A percentile compares a stretch with the other conserved stretches of the same genome.
These are phyloP conservation scores for Rhopalosiphum nymphaeae DNA, from an alignment of 2,888 invertebrate species.

Conservation along the genomic window DNA sequence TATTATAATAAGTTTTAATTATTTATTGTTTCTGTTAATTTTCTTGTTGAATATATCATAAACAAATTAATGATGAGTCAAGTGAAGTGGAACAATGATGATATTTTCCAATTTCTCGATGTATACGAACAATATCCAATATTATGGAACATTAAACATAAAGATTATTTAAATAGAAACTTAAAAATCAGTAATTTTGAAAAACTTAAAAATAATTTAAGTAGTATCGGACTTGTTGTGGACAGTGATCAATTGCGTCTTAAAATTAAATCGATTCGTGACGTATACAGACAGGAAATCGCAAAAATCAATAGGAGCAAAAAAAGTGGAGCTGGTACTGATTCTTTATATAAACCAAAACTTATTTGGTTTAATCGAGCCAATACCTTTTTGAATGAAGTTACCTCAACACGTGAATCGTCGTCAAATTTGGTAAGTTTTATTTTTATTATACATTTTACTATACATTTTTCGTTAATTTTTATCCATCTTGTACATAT, in stretches of 20 bases:
- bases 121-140: slow-evolving; percentile 17
- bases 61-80: slow-evolving; percentile 11
- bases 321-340: slow-evolving; percentile 33
- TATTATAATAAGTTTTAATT: slow-evolving; percentile 5
- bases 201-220: slow-evolving; percentile 54
- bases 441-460: slow-evolving; percentile 24
- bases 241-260: slow-evolving; percentile 39
- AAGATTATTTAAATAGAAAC: slow-evolving; percentile 55
- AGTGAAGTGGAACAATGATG: slow-evolving; percentile 26
- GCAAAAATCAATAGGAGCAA: slow-evolving; percentile 44
- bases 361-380: slow-evolving; percentile 41
- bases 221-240: slow-evolving; percentile 43
- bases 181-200: slow-evolving; percentile 45
- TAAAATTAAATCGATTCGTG: slow-evolving; percentile 59
- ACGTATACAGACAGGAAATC: slow-evolving; percentile 46
- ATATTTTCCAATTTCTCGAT: slow-evolving; percentile 35
- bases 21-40: slow-evolving; percentile 43
- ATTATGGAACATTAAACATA: slow-evolving; percentile 33
- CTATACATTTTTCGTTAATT: slow-evolving; percentile 39
- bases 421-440: slow-evolving; percentile 39
- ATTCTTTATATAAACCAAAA: slow-evolving; percentile 51
- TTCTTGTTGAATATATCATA: slow-evolving; percentile 37
- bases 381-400: slow-evolving; percentile 51
- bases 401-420: slow-evolving; percentile 33
- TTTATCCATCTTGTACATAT: slow-evolving; percentile 41